Conservation (phyloP, 2,888 invertebrate species). For the Ischnura elegans region DNA sequence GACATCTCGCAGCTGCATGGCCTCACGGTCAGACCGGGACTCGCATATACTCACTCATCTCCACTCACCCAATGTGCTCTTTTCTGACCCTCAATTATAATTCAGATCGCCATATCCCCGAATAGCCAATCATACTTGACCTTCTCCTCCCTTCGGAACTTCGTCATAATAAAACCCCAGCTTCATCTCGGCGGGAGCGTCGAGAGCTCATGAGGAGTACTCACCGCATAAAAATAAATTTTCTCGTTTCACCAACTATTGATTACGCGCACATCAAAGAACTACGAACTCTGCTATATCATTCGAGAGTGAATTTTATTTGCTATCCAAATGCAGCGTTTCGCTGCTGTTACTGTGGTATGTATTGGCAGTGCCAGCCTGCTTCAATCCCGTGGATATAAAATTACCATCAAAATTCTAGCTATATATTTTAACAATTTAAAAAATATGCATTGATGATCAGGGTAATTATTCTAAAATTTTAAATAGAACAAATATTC, state of each 20-base stretch:
- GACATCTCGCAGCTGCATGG: constrained; percentile 37
- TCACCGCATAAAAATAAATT: not conserved
- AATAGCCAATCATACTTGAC: not conserved
- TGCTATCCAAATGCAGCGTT: too few relatives aligned
- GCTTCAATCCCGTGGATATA: too few relatives aligned
- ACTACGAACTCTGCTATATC: too few relatives aligned
- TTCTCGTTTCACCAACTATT: not conserved
- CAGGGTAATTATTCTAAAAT: too few relatives aligned
- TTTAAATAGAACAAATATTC: too few relatives aligned
- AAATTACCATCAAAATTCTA: too few relatives aligned
- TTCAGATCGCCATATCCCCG: not conserved
- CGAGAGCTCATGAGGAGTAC: not conserved
- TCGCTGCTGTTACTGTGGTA: too few relatives aligned
- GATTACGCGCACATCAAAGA: not conserved
- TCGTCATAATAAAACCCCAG: not conserved
- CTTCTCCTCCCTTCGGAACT: not conserved
- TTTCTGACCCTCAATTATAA: constrained; percentile 6
- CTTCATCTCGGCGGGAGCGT: not conserved
- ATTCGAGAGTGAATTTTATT: too few relatives aligned
- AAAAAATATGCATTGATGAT: too few relatives aligned
- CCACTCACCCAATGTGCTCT: not conserved
- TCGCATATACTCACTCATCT: not conserved
- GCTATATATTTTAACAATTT: too few relatives aligned
- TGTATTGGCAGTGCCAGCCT: too few relatives aligned
- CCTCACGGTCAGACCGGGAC: not conserved